phyloP scores from a whole-genome alignment of 2,113 vertebrate genomes.

The Motacilla tschutschensis region DNA sequence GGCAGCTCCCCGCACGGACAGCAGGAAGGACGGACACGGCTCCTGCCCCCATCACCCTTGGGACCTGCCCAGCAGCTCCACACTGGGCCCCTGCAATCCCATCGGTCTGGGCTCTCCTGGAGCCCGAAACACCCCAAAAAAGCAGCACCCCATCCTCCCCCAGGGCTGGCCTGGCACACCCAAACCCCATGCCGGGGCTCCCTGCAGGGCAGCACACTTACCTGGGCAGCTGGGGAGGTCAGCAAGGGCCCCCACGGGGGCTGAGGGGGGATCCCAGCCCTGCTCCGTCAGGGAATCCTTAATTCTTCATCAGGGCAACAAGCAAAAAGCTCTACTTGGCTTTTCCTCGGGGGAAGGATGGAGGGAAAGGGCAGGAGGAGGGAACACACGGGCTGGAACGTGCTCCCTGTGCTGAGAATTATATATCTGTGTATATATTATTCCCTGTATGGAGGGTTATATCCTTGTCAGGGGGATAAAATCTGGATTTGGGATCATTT shows the following conservation, averaged over 20 bases:
- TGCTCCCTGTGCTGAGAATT: not conserved
- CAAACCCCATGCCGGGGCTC: not conserved
- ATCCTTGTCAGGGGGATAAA: not conserved
- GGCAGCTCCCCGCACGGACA: not conserved
- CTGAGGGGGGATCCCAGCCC: not conserved
- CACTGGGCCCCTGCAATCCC: fast-evolving
- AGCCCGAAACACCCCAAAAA: not conserved
- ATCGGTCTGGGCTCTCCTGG: fast-evolving
- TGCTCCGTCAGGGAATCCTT: not conserved
- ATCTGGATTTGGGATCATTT: not conserved
- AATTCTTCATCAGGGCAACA: not conserved
- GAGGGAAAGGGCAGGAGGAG: not conserved
- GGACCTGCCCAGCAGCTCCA: not conserved
- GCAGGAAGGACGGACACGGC: fast-evolving
- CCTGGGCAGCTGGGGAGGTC: not conserved
- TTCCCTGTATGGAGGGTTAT: not conserved
- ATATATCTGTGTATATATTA: fast-evolving
- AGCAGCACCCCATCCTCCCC: not conserved
- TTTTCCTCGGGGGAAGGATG: not conserved
- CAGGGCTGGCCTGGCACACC: not conserved
- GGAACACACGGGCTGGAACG: not conserved
- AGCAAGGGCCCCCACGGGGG: not conserved
- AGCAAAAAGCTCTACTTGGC: not conserved
- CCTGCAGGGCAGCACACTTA: not conserved
- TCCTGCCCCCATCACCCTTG: not conserved